These are phyloP conservation scores for Morpho helenor DNA, from an alignment of 2,888 invertebrate genomes.

Conservation along the genomic window DNA sequence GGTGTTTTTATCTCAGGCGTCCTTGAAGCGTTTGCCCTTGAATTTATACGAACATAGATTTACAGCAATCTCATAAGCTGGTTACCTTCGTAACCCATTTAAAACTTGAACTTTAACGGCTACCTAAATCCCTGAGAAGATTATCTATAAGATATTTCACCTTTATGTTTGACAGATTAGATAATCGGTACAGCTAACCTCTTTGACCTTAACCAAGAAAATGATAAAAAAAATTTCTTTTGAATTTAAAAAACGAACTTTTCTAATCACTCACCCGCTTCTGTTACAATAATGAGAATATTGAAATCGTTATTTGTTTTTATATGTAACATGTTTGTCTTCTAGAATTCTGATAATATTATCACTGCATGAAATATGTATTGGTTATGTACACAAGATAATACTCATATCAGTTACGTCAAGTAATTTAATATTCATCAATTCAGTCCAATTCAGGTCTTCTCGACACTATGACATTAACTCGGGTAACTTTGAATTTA, in stretches of 20 bases:
- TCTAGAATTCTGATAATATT: slow-evolving; percentile 39
- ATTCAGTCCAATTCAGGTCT: slow-evolving; percentile 62
- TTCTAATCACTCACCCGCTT: slow-evolving; percentile 23
- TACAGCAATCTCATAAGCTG: slow-evolving; percentile 29
- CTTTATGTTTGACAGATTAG: slow-evolving; percentile 37
- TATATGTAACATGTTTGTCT: slow-evolving; percentile 34
- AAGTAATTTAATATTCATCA: slow-evolving; percentile 46
- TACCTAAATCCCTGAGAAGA: too few relatives aligned
- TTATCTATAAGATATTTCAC: not conserved
- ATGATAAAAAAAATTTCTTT: slow-evolving; percentile 5
- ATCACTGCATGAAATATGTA: slow-evolving; percentile 30
- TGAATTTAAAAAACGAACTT: slow-evolving; percentile 5
- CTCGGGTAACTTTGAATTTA: slow-evolving; percentile 55
- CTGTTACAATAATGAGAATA: not conserved
- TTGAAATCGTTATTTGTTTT: slow-evolving; percentile 9
- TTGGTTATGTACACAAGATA: slow-evolving; percentile 43
- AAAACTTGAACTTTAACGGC: not conserved
- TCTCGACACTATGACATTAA: slow-evolving; percentile 62
- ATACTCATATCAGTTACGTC: slow-evolving; percentile 65
- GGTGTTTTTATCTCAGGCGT: slow-evolving; percentile 35
- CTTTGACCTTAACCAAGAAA: slow-evolving; percentile 42
- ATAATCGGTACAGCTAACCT: slow-evolving; percentile 59
- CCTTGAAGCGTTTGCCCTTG: slow-evolving; percentile 70
- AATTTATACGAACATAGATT: slow-evolving; percentile 48
- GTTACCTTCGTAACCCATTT: not conserved